These are phyloP conservation scores for Ctenoplectra terminalis DNA, from an alignment of 1,140 invertebrate species.

Conservation along the genomic window DNA sequence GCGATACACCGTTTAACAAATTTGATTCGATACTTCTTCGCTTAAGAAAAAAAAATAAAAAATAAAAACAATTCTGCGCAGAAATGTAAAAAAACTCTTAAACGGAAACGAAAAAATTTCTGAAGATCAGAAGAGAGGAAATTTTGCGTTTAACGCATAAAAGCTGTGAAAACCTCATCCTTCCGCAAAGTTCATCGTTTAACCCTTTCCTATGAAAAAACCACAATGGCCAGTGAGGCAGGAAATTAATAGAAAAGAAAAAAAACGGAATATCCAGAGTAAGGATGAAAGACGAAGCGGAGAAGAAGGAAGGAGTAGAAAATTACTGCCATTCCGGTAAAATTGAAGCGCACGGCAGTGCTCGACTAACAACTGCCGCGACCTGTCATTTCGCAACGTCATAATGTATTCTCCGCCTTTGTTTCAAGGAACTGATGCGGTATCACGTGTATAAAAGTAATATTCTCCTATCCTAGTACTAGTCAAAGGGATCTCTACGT, in stretches of 20 bases:
- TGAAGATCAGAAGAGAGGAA: background rate
- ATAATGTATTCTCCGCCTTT: slow-evolving; percentile 57
- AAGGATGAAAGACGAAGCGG: background rate
- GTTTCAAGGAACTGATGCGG: slow-evolving; percentile 64
- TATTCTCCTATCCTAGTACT: slow-evolving; percentile 59
- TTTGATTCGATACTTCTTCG: background rate
- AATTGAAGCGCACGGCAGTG: slow-evolving; percentile 50
- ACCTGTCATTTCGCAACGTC: slow-evolving; percentile 8
- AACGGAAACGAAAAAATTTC: background rate
- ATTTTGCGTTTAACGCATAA: background rate
- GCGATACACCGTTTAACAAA: background rate
- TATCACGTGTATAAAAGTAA: slow-evolving; percentile 68
- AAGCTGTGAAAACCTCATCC: background rate
- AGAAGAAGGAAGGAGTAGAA: slow-evolving; percentile 35
- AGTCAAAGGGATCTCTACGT: slow-evolving; percentile 64
- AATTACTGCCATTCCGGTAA: slow-evolving; percentile 54
- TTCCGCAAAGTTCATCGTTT: slow-evolving; percentile 18
- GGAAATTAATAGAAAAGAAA: slow-evolving; percentile 42
- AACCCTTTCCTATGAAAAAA: slow-evolving; percentile 26
- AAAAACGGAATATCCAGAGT: background rate
- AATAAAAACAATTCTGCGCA: too few relatives aligned
- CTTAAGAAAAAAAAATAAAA: too few relatives aligned
- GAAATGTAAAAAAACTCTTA: background rate
- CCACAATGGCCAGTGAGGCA: background rate
- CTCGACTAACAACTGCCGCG: slow-evolving; percentile 34